Conservation (phyloP, 2,113 vertebrate genomes). For the Pontoporia blainvillei region DNA sequence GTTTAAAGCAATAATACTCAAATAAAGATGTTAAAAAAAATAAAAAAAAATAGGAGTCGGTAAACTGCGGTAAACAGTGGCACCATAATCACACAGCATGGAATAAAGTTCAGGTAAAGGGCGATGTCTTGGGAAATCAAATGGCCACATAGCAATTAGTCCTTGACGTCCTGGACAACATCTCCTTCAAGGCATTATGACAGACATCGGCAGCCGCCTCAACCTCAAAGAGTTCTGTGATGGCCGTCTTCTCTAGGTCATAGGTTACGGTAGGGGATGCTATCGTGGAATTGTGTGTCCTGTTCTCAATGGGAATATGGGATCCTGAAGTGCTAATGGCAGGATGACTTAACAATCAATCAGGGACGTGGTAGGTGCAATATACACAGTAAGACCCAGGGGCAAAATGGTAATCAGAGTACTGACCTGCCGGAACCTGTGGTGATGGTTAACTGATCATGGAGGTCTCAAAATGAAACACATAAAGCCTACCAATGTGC, state of each 20-base stretch:
- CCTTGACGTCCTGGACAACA: background rate
- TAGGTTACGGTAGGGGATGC: background rate
- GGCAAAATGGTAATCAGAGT: background rate
- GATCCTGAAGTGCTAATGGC: background rate
- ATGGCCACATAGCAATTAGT: background rate
- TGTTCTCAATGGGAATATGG: background rate
- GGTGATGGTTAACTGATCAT: background rate
- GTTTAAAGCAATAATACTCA: no score
- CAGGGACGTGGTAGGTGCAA: background rate
- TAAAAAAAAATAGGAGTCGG: no score
- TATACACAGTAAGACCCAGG: background rate
- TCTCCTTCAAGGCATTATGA: background rate
- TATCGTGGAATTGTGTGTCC: background rate
- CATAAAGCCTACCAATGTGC: background rate
- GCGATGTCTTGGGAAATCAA: background rate
- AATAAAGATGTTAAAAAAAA: no score
- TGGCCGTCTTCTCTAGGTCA: background rate
- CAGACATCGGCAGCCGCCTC: background rate
- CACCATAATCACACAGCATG: background rate
- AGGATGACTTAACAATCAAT: background rate
- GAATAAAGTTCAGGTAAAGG: background rate
- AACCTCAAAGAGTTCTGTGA: background rate
- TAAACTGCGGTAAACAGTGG: background rate
- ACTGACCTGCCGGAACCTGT: background rate
- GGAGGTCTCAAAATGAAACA: background rate